A percentile compares a stretch with the other conserved stretches of the same genome.
Evolutionary conservation across 2,113 vertebrate species (phyloP).

Genomic region (Macquaria australasica): DNA sequence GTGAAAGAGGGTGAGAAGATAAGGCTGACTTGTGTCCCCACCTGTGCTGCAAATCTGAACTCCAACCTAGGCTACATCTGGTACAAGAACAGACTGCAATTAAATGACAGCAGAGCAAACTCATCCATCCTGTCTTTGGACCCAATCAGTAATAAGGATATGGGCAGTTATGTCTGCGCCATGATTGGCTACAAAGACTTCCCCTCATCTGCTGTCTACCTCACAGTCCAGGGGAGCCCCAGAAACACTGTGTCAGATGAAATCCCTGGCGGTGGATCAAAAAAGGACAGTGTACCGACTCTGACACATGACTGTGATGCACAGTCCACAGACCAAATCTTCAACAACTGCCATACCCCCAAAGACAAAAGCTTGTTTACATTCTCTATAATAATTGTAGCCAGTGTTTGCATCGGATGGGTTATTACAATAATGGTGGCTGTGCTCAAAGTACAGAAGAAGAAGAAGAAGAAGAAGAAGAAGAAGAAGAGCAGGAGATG

Average conservation of each 20-base stretch:
- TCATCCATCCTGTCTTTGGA: neutral
- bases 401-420: neutral
- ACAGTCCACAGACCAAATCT: neutral
- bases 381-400: neutral
- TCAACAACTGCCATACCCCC: neutral
- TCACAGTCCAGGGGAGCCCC: neutral
- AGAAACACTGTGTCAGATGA: neutral
- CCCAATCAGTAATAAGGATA: neutral
- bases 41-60: slow-evolving; percentile 18
- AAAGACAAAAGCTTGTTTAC: neutral
- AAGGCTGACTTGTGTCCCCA: slow-evolving; percentile 30
- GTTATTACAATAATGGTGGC: neutral
- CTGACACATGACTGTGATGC: neutral
- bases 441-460: neutral
- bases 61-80: slow-evolving; percentile 33
- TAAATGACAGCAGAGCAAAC: slow-evolving; percentile 12
- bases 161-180: neutral
- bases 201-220: slow-evolving; percentile 8
- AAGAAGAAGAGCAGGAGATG: neutral
- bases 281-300: neutral
- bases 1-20: slow-evolving; percentile 23
- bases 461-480: neutral
- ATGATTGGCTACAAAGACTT: slow-evolving; percentile 1
- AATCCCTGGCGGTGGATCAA: neutral
- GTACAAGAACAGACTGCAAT: slow-evolving; percentile 25